These are phyloP conservation scores for Bombycilla garrulus DNA, from an alignment of 2,113 vertebrate species.

Conservation along the genomic window DNA sequence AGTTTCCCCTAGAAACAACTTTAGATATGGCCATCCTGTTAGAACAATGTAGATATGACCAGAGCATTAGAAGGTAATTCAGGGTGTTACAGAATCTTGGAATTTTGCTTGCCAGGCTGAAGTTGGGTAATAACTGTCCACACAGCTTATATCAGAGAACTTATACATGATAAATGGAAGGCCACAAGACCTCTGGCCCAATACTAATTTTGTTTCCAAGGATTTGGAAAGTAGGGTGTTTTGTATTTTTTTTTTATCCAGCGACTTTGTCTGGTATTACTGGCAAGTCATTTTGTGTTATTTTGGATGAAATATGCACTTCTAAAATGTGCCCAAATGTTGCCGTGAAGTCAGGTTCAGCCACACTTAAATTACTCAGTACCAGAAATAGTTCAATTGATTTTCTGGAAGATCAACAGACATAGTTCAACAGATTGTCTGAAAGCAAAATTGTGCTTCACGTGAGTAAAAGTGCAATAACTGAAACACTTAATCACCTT, in stretches of 20 bases:
- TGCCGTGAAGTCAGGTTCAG: constrained; percentile 39
- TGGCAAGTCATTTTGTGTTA: neutral
- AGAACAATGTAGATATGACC: neutral
- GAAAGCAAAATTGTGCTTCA: constrained; percentile 32
- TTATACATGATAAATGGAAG: neutral
- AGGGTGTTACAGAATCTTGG: neutral
- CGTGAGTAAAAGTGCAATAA: constrained; percentile 21
- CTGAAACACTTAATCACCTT: constrained; percentile 28
- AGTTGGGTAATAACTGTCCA: neutral
- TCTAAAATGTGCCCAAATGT: neutral
- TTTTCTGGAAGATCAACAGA: constrained; percentile 49
- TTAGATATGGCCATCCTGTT: neutral
- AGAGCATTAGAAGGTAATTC: neutral
- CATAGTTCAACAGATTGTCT: constrained; percentile 30
- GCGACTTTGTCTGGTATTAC: neutral
- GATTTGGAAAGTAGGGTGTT: neutral
- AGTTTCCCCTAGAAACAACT: neutral
- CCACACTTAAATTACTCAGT: constrained; percentile 36
- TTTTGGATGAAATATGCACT: constrained; percentile 10
- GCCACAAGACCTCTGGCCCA: neutral
- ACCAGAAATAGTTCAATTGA: constrained; percentile 29
- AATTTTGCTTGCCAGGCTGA: neutral
- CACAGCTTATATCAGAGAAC: neutral
- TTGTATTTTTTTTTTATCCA: neutral
- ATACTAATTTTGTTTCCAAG: neutral